A percentile compares a stretch with the other conserved stretches of the same genome.
These are phyloP conservation scores for Horisme vitalbata DNA, from an alignment of 2,888 invertebrate species.

Conservation along the genomic window DNA sequence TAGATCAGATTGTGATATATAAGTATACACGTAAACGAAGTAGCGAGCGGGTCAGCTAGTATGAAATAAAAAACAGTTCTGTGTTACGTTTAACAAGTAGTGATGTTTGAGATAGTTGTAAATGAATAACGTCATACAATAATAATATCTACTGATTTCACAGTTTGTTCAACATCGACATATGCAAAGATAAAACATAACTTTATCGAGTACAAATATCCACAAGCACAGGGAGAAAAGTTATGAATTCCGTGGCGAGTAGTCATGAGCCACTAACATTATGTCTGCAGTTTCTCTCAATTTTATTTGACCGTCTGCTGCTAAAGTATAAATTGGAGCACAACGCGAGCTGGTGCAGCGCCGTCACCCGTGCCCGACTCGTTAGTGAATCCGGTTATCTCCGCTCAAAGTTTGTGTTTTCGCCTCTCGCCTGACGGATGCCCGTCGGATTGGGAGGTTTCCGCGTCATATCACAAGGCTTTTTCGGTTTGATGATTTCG, in stretches of 20 bases:
- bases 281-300: conserved; percentile 3
- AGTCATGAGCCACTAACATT: too few relatives aligned
- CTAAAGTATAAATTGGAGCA: conserved; percentile 39
- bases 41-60: too few relatives aligned
- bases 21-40: too few relatives aligned
- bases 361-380: conserved; percentile 58
- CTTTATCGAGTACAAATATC: too few relatives aligned
- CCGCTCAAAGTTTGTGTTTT: conserved; percentile 68
- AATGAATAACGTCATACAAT: too few relatives aligned
- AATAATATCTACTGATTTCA: too few relatives aligned
- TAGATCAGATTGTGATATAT: too few relatives aligned
- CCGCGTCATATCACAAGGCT: conserved; percentile 2
- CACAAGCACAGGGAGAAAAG: neutral
- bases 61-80: too few relatives aligned
- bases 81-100: too few relatives aligned
- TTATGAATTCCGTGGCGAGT: neutral
- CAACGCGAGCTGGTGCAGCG: conserved; percentile 33
- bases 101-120: too few relatives aligned
- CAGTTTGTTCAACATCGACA: too few relatives aligned
- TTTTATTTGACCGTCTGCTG: conserved; percentile 24
- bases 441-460: conserved; percentile 33
- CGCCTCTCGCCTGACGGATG: conserved; percentile 61
- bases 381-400: conserved; percentile 74
- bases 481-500: conserved; percentile 10
- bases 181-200: too few relatives aligned